A percentile compares a stretch with the other conserved stretches of the same genome.
Evolutionary conservation across 1,140 invertebrate species (phyloP).

Genomic region (Whitmania pigra): DNA sequence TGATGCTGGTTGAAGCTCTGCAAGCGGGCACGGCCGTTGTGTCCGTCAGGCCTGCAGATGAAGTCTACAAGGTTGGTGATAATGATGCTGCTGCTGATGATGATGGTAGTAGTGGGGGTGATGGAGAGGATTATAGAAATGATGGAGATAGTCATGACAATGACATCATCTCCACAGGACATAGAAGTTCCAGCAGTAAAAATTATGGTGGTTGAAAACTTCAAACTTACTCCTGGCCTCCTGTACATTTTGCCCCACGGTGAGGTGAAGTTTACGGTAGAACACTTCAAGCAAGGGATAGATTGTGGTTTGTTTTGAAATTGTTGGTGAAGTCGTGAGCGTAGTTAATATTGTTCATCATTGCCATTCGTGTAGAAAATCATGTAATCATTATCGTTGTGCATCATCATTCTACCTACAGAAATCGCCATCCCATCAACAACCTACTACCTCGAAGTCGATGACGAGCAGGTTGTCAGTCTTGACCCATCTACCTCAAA

Average conservation of each 20-base stretch:
- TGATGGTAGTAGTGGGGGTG: neutral
- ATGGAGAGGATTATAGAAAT: conserved; percentile 5
- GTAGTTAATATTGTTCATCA: too few species aligned
- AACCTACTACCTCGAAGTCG: conserved; percentile 63
- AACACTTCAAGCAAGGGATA: conserved; percentile 53
- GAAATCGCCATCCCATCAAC: conserved; percentile 54
- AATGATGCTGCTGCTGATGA: neutral
- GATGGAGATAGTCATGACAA: neutral
- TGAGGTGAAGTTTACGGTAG: conserved; percentile 57
- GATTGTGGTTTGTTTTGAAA: conserved; percentile 34
- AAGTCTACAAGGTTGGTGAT: conserved; percentile 41
- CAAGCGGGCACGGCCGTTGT: conserved; percentile 74
- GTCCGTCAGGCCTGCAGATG: conserved; percentile 42
- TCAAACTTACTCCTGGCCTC: conserved; percentile 67
- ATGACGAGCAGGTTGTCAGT: conserved; percentile 49
- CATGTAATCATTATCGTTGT: neutral
- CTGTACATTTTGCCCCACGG: conserved; percentile 60
- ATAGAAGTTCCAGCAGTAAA: conserved; percentile 35
- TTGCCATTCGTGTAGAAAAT: neutral
- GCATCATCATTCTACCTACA: conserved; percentile 25
- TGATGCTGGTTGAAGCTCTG: conserved; percentile 78
- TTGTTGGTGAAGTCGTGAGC: too few species aligned
- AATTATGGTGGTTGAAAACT: conserved; percentile 63
- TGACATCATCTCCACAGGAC: conserved; percentile 30
- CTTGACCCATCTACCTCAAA: conserved; percentile 44